phyloP scores from a whole-genome alignment of 1,140 invertebrate genomes.

The Parasteatoda tepidariorum region DNA sequence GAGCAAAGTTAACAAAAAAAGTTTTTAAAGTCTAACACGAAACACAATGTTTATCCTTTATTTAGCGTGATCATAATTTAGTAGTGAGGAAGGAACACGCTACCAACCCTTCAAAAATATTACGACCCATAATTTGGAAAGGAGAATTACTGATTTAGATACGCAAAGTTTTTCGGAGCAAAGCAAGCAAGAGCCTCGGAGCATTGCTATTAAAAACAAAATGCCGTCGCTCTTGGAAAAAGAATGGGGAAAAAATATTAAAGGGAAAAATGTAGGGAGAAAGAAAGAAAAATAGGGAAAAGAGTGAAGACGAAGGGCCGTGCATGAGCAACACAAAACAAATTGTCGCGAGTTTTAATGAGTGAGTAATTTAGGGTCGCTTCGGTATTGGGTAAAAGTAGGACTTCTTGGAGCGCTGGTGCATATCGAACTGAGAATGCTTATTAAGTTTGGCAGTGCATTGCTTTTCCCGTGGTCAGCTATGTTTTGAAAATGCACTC shows the following conservation, averaged over 20 bases:
- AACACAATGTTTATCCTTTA: constrained; percentile 41
- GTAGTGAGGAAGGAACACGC: background rate
- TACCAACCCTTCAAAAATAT: constrained; percentile 27
- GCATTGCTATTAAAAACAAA: constrained; percentile 56
- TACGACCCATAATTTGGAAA: constrained; percentile 47
- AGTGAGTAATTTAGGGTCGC: constrained; percentile 45
- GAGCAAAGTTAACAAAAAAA: constrained; percentile 13
- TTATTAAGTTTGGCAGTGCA: constrained; percentile 55
- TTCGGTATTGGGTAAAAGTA: constrained; percentile 36
- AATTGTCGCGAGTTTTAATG: constrained; percentile 60
- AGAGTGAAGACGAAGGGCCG: background rate
- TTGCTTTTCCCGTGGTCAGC: constrained; percentile 55
- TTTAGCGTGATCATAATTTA: constrained; percentile 37
- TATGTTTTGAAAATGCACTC: constrained; percentile 23
- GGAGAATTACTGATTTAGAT: constrained; percentile 38
- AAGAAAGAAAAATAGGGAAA: constrained; percentile 20
- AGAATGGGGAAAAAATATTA: constrained; percentile 23
- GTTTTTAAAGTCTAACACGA: constrained; percentile 35
- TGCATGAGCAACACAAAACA: constrained; percentile 44
- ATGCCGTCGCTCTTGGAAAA: constrained; percentile 2
- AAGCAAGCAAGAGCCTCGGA: constrained; percentile 8
- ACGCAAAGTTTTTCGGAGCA: constrained; percentile 20
- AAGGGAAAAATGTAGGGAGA: constrained; percentile 28
- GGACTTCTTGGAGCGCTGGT: constrained; percentile 27
- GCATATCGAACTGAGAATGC: constrained; percentile 46